These are phyloP conservation scores for Micropoecilia bifurca DNA, from an alignment of 2,797 vertebrate species.

Conservation along the genomic window DNA sequence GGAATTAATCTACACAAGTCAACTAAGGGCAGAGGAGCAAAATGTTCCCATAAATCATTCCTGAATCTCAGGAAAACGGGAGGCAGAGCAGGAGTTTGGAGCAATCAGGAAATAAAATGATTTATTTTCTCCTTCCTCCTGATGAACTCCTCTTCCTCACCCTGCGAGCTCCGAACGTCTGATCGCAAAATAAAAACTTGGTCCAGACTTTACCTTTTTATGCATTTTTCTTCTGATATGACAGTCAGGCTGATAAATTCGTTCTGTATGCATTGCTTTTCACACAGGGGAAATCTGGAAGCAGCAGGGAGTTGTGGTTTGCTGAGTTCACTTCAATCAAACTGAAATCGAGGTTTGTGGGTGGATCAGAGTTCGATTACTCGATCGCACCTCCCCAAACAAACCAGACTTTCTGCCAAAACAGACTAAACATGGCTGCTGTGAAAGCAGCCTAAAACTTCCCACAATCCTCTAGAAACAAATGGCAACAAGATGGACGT, in stretches of 20 bases:
- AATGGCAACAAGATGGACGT: too few species aligned
- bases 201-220: neutral
- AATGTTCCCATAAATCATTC: neutral
- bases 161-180: neutral
- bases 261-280: constrained; percentile 7
- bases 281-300: neutral
- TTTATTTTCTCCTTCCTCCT: neutral
- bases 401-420: too few species aligned
- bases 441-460: too few species aligned
- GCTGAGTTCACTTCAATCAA: neutral
- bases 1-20: neutral
- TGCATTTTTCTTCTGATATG: neutral
- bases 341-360: neutral
- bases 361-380: neutral
- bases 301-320: neutral
- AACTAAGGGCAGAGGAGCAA: neutral
- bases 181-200: neutral
- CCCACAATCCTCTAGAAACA: too few species aligned
- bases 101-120: constrained; percentile 5
- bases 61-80: neutral
- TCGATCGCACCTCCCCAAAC: too few species aligned
- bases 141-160: neutral
- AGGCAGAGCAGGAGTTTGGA: neutral
- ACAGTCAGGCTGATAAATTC: neutral
- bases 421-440: too few species aligned